Evolutionary conservation across 30 jellyfish, hydroid and myxozoan genomes (phyloP).

Genomic region (Aurelia coerulea): DNA sequence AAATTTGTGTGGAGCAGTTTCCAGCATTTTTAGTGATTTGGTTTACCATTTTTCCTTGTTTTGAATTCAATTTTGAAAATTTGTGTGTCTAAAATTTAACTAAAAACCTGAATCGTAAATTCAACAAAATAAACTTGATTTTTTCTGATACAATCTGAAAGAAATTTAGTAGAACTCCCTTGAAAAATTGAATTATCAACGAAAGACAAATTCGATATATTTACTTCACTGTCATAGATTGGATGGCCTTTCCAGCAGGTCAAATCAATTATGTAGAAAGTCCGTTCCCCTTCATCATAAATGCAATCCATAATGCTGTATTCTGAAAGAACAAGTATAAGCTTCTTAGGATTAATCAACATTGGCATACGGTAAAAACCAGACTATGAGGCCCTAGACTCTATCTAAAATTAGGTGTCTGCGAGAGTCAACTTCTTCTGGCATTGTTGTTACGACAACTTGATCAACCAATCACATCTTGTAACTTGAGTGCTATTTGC

Average conservation of each 20-base stretch:
- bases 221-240: slow-evolving; percentile 91
- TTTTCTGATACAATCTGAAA: no score
- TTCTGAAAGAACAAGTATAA: slow-evolving; percentile 17
- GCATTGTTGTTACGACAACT: background rate
- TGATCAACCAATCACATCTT: background rate
- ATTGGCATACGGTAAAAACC: background rate
- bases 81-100: no score
- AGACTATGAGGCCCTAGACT: no score
- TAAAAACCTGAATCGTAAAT: no score
- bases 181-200: no score
- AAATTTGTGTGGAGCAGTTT: no score
- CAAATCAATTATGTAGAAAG: slow-evolving; percentile 81
- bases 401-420: background rate
- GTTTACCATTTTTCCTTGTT: no score
- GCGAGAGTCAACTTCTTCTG: background rate
- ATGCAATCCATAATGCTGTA: slow-evolving; percentile 85
- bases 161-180: no score
- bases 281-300: slow-evolving; percentile 80
- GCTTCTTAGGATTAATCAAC: background rate
- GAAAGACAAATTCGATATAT: slow-evolving; percentile 11
- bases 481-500: background rate
- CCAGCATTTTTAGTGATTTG: no score
- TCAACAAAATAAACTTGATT: no score
- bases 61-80: no score
- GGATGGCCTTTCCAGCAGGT: slow-evolving; percentile 95